Evolutionary conservation across 1,140 invertebrate species (phyloP).

Genomic region (Bombus vancouverensis): DNA sequence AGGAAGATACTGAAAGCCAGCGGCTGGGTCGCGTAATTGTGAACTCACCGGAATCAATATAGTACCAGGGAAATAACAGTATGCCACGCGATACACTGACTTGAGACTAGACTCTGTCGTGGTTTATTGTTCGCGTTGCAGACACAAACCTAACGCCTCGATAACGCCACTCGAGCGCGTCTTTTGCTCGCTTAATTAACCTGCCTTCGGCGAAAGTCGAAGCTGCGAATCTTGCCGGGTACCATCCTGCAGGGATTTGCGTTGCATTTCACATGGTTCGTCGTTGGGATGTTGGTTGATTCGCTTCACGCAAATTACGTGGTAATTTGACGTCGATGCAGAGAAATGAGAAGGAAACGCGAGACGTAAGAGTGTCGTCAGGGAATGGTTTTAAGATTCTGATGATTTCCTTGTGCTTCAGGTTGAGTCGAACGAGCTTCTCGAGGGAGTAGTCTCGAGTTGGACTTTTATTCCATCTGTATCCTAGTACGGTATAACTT

Average conservation of each 20-base stretch:
- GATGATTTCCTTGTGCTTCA: not conserved
- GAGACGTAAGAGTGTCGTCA: no score
- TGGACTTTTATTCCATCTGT: no score
- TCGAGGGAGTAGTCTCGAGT: no score
- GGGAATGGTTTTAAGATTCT: not conserved
- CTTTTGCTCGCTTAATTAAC: conserved; percentile 28
- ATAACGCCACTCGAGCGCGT: conserved; percentile 6
- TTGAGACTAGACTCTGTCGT: not conserved
- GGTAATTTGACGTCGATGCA: not conserved
- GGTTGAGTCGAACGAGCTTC: no score
- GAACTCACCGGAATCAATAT: conserved; percentile 31
- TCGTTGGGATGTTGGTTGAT: not conserved
- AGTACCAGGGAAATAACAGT: not conserved
- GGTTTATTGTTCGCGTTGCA: not conserved
- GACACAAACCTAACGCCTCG: not conserved
- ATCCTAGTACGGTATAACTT: no score
- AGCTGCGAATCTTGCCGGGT: not conserved
- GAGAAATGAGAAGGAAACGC: not conserved
- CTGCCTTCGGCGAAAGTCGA: not conserved
- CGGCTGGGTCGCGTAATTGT: conserved; percentile 10
- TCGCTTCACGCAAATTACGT: not conserved
- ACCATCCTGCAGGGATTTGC: not conserved
- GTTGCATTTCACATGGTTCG: not conserved
- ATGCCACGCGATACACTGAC: not conserved
- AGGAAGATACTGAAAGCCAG: not conserved